Percentiles rank a stretch among this genome's conserved stretches.
Conservation (phyloP, 2,113 vertebrate species). For the Leucopternis melanops region DNA sequence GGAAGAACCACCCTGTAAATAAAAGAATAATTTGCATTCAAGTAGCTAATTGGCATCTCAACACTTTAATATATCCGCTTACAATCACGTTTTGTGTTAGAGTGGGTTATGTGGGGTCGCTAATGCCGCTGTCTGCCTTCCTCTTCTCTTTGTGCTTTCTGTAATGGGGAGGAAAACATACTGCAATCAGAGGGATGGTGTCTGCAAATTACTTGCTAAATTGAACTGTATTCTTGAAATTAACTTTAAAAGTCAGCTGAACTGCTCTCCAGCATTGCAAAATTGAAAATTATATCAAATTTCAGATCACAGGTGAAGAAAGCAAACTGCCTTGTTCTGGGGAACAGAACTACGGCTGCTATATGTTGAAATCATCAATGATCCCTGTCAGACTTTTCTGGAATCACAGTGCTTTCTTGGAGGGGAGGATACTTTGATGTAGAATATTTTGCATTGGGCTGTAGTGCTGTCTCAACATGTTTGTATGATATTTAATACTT, state of each 20-base stretch:
- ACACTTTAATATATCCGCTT: neutral
- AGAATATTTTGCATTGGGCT: neutral
- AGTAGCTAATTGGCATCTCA: neutral
- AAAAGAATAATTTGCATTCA: neutral
- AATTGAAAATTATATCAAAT: neutral
- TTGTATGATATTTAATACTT: neutral
- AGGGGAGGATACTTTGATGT: neutral
- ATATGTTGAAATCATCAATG: neutral
- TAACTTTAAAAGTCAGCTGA: neutral
- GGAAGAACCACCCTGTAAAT: neutral
- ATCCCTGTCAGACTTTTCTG: neutral
- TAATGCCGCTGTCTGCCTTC: neutral
- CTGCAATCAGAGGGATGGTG: neutral
- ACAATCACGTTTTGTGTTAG: neutral
- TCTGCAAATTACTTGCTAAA: neutral
- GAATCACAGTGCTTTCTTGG: neutral
- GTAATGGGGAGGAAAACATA: neutral
- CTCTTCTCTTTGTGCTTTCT: neutral
- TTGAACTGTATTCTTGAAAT: neutral
- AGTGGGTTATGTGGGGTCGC: neutral
- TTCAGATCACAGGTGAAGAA: neutral
- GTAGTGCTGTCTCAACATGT: neutral
- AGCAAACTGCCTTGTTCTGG: neutral
- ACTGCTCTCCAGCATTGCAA: neutral
- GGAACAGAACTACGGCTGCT: neutral